Conservation (phyloP, 2,797 vertebrate species). For the Buphagus erythrorhynchus region DNA sequence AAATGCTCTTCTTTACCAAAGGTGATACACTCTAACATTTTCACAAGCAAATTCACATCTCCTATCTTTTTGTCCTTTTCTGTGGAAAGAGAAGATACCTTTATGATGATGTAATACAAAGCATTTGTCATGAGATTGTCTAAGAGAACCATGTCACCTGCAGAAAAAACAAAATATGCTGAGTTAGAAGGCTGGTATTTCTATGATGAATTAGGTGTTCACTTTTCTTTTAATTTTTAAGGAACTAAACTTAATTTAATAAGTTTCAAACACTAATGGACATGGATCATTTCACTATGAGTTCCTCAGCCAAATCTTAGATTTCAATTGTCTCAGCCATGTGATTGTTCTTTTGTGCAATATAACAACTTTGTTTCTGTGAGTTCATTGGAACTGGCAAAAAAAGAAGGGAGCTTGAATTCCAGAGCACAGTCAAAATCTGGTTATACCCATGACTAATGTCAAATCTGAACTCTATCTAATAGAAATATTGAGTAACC, state of each 20-base stretch:
- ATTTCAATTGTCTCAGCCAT: constrained; percentile 38
- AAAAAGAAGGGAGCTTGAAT: constrained; percentile 48
- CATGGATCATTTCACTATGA: neutral
- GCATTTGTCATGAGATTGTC: neutral
- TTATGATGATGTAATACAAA: neutral
- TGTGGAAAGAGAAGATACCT: neutral
- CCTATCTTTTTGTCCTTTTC: neutral
- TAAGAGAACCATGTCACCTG: neutral
- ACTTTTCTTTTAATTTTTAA: neutral
- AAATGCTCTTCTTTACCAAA: neutral
- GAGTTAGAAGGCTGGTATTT: neutral
- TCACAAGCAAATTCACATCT: neutral
- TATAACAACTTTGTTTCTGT: constrained; percentile 34
- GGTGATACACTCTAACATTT: neutral
- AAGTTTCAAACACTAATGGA: neutral
- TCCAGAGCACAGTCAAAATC: constrained; percentile 61
- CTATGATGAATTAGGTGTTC: neutral
- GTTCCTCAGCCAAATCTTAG: neutral
- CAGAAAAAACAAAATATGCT: neutral
- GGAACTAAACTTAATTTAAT: neutral
- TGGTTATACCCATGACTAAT: constrained; percentile 73
- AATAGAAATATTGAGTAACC: constrained; percentile 68
- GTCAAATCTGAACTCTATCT: constrained; percentile 60
- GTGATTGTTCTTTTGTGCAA: constrained; percentile 17
- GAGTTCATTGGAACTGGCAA: constrained; percentile 59